Conservation (phyloP, 2,113 vertebrate species). For the Manacus vitellinus region DNA sequence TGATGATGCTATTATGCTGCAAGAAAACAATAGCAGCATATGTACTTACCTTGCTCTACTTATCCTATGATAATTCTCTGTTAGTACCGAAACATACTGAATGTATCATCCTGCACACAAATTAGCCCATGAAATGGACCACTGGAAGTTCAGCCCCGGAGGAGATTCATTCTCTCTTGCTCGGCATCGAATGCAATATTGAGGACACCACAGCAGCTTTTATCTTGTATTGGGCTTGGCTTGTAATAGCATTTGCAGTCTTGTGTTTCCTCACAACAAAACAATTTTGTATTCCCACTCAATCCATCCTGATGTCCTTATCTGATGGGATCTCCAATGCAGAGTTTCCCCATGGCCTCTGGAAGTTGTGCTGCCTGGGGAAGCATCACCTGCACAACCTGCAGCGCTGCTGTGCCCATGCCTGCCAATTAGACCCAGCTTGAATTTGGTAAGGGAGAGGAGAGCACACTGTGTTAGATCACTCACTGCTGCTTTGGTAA, state of each 20-base stretch:
- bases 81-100: conserved; percentile 4
- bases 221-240: not conserved
- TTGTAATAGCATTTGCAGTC: not conserved
- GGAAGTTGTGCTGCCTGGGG: not conserved
- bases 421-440: not conserved
- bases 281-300: not conserved
- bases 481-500: not conserved
- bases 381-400: fast-evolving
- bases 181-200: not conserved
- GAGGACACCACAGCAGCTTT: not conserved
- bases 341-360: not conserved
- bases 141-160: not conserved
- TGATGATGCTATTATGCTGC: conserved; percentile 57
- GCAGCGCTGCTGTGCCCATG: not conserved
- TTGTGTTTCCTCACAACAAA: not conserved
- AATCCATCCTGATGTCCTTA: not conserved
- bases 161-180: not conserved
- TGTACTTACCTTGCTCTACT: conserved; percentile 54
- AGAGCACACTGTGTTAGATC: not conserved
- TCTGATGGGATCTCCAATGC: not conserved
- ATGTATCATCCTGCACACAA: not conserved
- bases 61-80: conserved; percentile 1
- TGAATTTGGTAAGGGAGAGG: not conserved
- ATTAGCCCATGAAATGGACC: conserved; percentile 16
- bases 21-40: conserved; percentile 60